phyloP scores from a whole-genome alignment of 2,113 vertebrate species.

The Vulpes vulpes region DNA sequence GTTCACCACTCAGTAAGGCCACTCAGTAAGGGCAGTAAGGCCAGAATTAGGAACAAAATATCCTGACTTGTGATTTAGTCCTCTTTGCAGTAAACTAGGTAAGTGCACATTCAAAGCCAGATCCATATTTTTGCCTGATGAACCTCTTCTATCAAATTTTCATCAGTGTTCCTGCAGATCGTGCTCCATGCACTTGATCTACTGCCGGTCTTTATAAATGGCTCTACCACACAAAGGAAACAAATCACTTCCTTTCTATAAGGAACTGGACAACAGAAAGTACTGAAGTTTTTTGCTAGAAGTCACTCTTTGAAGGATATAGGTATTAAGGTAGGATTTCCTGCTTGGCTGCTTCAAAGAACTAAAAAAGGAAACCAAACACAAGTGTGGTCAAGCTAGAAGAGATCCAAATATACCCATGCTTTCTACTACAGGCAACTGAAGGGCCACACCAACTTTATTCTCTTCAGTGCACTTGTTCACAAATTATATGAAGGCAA shows the following conservation, averaged over 20 bases:
- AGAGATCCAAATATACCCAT: not conserved
- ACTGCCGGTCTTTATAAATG: not conserved
- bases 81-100: not conserved
- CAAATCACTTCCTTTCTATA: not conserved
- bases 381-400: not conserved
- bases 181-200: not conserved
- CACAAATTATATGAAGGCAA: not conserved
- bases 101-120: not conserved
- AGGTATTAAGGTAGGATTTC: not conserved
- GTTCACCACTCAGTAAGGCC: not conserved
- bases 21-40: too few relatives aligned
- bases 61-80: not conserved
- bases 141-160: not conserved
- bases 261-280: not conserved
- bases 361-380: not conserved
- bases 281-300: not conserved
- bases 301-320: not conserved
- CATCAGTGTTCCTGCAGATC: not conserved
- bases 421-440: not conserved
- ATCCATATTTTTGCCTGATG: not conserved
- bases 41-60: not conserved
- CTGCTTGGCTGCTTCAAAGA: slow-evolving; percentile 43
- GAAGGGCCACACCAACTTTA: not conserved
- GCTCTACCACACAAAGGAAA: not conserved
- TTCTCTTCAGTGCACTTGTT: not conserved